These are phyloP conservation scores for Myoxocephalus aenaeus DNA, from an alignment of 2,797 vertebrate species.

Conservation along the genomic window DNA sequence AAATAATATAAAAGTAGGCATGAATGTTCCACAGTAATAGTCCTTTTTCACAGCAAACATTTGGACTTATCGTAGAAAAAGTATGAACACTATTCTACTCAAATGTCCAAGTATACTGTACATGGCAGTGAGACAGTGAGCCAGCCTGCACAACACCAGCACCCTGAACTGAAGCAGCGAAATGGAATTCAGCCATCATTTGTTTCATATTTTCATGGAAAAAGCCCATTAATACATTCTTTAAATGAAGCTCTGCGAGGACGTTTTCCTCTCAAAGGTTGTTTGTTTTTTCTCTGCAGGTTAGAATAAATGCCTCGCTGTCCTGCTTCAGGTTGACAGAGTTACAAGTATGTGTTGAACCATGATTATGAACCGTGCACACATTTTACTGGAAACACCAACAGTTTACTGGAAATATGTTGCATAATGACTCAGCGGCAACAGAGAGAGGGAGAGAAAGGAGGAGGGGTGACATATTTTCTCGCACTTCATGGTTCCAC, in stretches of 20 bases:
- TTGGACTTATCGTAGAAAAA: background rate
- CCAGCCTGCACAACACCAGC: background rate
- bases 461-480: background rate
- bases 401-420: slow-evolving; percentile 27
- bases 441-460: background rate
- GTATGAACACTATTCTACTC: background rate
- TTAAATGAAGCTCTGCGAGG: background rate
- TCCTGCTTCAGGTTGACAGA: background rate
- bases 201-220: background rate
- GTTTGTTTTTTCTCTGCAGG: slow-evolving; percentile 9
- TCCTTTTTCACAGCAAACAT: background rate
- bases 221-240: background rate
- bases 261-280: background rate
- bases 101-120: background rate
- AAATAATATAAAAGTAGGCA: background rate
- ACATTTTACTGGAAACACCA: slow-evolving; percentile 11
- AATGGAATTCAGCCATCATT: background rate
- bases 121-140: too few species aligned
- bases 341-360: background rate
- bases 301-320: background rate
- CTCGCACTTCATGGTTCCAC: slow-evolving; percentile 11
- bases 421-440: background rate
- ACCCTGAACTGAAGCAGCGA: background rate
- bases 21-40: background rate
- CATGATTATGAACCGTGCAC: background rate